Evolutionary conservation across 2,888 invertebrate species (phyloP).

Genomic region (Rhagonycha lutea): DNA sequence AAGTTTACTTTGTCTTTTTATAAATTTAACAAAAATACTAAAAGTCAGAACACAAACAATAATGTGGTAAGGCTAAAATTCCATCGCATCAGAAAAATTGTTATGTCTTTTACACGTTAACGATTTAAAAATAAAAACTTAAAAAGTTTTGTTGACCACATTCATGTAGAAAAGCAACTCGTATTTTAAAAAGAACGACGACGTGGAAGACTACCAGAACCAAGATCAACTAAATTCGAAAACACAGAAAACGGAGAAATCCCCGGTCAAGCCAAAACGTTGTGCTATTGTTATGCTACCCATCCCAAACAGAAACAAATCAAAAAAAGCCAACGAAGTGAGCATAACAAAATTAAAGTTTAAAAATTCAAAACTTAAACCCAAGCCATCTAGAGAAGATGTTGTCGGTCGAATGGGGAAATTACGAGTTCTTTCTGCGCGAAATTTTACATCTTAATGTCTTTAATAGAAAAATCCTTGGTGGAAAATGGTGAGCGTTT

Average conservation of each 20-base stretch:
- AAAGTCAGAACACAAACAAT: constrained; percentile 1
- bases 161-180: too few relatives aligned
- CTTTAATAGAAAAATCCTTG: constrained; percentile 72
- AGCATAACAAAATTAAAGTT: too few relatives aligned
- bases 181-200: constrained; percentile 24
- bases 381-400: constrained; percentile 64
- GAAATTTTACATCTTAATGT: constrained; percentile 67
- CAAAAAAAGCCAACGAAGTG: too few relatives aligned
- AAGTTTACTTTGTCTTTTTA: too few relatives aligned
- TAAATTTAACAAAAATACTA: constrained; percentile 5
- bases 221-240: constrained; percentile 49
- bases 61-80: constrained; percentile 15
- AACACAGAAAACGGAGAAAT: constrained; percentile 78
- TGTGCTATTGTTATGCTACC: constrained; percentile 53
- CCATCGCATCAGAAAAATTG: constrained; percentile 3
- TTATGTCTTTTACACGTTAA: constrained; percentile 6
- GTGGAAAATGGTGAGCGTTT: constrained; percentile 65
- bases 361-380: too few relatives aligned
- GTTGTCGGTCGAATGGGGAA: constrained; percentile 56
- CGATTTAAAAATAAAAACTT: constrained; percentile 22
- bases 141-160: too few relatives aligned
- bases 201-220: constrained; percentile 11
- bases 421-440: constrained; percentile 66
- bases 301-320: constrained; percentile 61
- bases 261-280: constrained; percentile 43